A percentile compares a stretch with the other conserved stretches of the same genome.
Evolutionary conservation across 2,888 invertebrate genomes (phyloP).

Genomic region (Phyto melanocephala): DNA sequence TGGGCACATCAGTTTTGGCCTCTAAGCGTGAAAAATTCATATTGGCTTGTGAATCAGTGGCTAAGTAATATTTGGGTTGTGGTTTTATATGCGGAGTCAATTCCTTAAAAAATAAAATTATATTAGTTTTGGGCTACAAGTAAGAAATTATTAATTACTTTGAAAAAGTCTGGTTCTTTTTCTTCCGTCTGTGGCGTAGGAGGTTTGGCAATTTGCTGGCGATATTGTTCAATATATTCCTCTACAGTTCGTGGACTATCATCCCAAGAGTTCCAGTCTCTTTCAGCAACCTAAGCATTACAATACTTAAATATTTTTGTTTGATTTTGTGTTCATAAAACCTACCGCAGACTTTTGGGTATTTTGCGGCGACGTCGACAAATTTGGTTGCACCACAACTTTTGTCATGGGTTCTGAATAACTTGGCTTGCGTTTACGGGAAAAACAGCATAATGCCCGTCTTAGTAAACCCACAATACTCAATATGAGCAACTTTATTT

Average conservation of each 20-base stretch:
- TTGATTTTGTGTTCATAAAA: neutral
- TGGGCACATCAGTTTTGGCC: constrained; percentile 79
- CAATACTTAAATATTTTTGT: neutral
- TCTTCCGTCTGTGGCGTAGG: constrained; percentile 77
- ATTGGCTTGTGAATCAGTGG: constrained; percentile 72
- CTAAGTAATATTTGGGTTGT: constrained; percentile 81
- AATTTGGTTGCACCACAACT: constrained; percentile 79
- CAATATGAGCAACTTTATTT: constrained; percentile 81
- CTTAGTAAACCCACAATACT: constrained; percentile 81
- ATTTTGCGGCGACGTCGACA: constrained; percentile 43
- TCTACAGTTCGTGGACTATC: constrained; percentile 81
- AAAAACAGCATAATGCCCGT: constrained; percentile 83
- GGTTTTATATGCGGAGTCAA: constrained; percentile 83
- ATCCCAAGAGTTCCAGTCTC: constrained; percentile 83
- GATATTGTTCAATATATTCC: constrained; percentile 83
- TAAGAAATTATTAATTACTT: constrained; percentile 73
- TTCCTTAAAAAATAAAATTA: constrained; percentile 77
- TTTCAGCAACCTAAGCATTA: constrained; percentile 66
- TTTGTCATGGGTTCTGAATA: constrained; percentile 81
- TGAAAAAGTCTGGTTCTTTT: constrained; percentile 81
- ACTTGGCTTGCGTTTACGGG: constrained; percentile 80
- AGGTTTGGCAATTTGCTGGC: constrained; percentile 80
- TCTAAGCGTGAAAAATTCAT: constrained; percentile 79
- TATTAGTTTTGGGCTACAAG: neutral
- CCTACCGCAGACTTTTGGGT: constrained; percentile 39